These are phyloP conservation scores for Atrichornis clamosus DNA, from an alignment of 2,113 vertebrate genomes.

Conservation along the genomic window DNA sequence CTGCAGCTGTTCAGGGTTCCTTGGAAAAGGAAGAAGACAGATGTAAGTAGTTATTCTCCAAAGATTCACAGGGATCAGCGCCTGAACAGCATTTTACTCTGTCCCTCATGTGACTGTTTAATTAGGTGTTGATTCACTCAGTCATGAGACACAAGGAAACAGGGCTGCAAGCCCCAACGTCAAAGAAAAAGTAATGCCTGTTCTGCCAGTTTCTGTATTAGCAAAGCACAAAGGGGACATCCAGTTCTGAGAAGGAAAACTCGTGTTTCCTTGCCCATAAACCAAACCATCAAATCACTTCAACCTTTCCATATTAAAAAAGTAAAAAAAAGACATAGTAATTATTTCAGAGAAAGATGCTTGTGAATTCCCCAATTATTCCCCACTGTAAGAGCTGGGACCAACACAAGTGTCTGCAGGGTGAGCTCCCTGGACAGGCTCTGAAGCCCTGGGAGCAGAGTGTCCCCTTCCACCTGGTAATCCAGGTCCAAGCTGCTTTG, in stretches of 20 bases:
- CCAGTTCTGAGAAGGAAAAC: conserved; percentile 53
- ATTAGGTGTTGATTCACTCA: conserved; percentile 74
- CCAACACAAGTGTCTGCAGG: fast-evolving
- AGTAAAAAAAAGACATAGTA: background rate
- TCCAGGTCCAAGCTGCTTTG: background rate
- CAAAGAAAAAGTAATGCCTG: conserved; percentile 68
- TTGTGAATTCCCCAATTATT: background rate
- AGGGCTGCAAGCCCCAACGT: conserved; percentile 62
- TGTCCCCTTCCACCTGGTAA: background rate
- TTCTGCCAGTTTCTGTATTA: conserved; percentile 69
- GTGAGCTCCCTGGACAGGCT: background rate
- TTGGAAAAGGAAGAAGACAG: conserved; percentile 20
- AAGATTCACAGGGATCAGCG: conserved; percentile 40
- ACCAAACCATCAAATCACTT: conserved; percentile 19
- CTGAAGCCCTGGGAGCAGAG: background rate
- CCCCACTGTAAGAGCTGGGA: fast-evolving
- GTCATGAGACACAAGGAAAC: conserved; percentile 72
- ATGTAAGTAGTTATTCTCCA: conserved; percentile 34
- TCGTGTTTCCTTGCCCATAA: conserved; percentile 24
- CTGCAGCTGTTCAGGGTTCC: conserved; percentile 17
- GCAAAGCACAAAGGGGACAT: conserved; percentile 61
- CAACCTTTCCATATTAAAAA: background rate
- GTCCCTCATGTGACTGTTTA: conserved; percentile 73
- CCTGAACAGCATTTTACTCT: conserved; percentile 59
- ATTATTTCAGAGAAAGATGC: background rate